Evolutionary conservation across 2,888 invertebrate species (phyloP), one percentile per base, ranked within the genome.

Genomic region (Andrena trimmerana): DNA sequence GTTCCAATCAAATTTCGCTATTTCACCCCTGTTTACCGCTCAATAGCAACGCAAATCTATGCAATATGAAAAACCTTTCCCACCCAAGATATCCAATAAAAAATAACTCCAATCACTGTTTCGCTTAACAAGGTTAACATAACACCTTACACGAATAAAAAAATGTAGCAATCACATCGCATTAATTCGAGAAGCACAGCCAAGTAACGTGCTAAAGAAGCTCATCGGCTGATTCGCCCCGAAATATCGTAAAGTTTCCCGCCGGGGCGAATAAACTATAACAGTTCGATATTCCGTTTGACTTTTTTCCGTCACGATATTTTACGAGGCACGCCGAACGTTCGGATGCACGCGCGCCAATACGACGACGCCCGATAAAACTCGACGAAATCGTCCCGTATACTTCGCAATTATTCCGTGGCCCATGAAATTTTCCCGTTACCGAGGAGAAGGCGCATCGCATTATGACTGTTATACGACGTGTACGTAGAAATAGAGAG

Each of bases 401-500:
- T 71, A 57, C 67, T 52, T 82, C 50, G 33, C 60, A 77, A 83
- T 83, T 83, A 83, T 69, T 66, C 77, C 74, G 62, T 20, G 68
- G 50, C 52, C 24, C 73, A 74, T 77, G 77, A 77, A 83, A 77
- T 73, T 65, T 69, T 81, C 77, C 31, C 29, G 62, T 76, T 52
- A 69, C 42, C 66, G 24, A 33, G 33, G 31, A 20, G 60, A 69
- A 73, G 70, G 73, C 60, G 70, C 57, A 67, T 73, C 50, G 73
- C 67, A 77, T 77, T 77, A 83, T 82, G 62, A 54, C 82, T 29
- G 68, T 72, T 74, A 57, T 77, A 82, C 36, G 57, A 80, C 57
- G 63, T 69, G 65, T 70, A 52, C 60, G 63, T 63, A 67, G 80
- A 75, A 85, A 86, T 88, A 81, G 69, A n/a, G n/a, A n/a, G 16